phyloP scores from a whole-genome alignment of 2,797 vertebrate species.

The Otolemur crassicaudatus region DNA sequence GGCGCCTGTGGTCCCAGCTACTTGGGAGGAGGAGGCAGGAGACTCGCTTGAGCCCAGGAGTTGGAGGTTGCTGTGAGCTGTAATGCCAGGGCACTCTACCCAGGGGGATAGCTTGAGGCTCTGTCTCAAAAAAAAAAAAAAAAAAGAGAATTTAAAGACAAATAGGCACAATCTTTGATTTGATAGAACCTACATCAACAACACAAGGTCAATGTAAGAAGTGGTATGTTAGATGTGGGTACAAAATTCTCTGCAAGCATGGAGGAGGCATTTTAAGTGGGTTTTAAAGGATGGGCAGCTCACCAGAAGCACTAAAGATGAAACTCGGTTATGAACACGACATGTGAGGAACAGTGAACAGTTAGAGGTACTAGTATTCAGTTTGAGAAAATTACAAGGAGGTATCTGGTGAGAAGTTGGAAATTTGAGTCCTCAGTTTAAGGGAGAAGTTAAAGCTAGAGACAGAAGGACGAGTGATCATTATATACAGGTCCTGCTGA shows the following conservation, averaged over 20 bases:
- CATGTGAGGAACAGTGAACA: background rate
- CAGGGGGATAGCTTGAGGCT: too few relatives aligned
- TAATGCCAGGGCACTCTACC: too few relatives aligned
- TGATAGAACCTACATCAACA: background rate
- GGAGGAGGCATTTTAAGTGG: background rate
- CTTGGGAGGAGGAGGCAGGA: too few relatives aligned
- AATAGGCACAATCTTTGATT: background rate
- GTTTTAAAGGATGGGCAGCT: background rate
- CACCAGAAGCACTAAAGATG: background rate
- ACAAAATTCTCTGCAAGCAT: background rate
- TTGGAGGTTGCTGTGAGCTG: too few relatives aligned
- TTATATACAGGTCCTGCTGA: background rate
- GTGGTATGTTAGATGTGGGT: fast-evolving
- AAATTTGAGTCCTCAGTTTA: background rate
- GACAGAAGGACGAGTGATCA: background rate
- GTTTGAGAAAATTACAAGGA: background rate
- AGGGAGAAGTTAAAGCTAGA: background rate
- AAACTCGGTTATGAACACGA: background rate
- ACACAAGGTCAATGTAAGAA: background rate
- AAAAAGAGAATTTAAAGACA: background rate
- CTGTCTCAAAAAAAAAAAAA: too few relatives aligned
- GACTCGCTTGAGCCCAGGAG: too few relatives aligned
- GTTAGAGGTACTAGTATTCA: background rate
- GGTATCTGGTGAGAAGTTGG: background rate
- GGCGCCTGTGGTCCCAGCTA: too few relatives aligned